Conservation (phyloP, 1,140 invertebrate species). For the Vollenhovia emeryi region DNA sequence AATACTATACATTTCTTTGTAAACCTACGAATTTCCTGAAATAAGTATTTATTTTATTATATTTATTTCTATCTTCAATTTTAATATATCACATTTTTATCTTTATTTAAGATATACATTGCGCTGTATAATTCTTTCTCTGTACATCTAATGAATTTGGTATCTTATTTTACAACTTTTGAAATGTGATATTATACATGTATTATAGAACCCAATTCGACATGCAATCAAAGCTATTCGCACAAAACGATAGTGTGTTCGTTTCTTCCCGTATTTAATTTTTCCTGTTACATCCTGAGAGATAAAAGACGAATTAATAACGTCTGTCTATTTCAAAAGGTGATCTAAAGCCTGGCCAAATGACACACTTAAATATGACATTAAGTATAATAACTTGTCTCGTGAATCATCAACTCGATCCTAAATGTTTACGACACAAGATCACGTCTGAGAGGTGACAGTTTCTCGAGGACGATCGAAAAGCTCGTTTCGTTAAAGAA, state of each 20-base stretch:
- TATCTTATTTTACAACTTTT: not conserved
- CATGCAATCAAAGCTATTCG: not conserved
- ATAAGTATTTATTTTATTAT: not conserved
- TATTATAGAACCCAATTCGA: not conserved
- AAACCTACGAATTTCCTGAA: not conserved
- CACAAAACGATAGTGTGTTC: not conserved
- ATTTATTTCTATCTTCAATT: not conserved
- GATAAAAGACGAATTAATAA: slow-evolving; percentile 53
- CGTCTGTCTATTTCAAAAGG: slow-evolving; percentile 64
- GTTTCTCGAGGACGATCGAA: not conserved
- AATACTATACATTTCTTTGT: not conserved
- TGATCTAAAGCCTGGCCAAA: slow-evolving; percentile 61
- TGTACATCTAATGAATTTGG: not conserved
- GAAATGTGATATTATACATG: not conserved
- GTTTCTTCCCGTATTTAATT: slow-evolving; percentile 37
- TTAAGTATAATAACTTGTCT: slow-evolving; percentile 29
- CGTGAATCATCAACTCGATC: slow-evolving; percentile 51
- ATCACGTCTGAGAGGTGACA: slow-evolving; percentile 29
- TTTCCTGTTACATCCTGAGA: slow-evolving; percentile 39
- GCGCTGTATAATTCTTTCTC: not conserved
- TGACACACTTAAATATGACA: slow-evolving; percentile 39
- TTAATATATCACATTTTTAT: not conserved
- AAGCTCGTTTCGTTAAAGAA: slow-evolving; percentile 24
- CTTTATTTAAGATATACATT: not conserved
- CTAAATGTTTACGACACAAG: slow-evolving; percentile 10